Conservation (phyloP, 2,888 invertebrate genomes). For the Drosophila emarginata region DNA sequence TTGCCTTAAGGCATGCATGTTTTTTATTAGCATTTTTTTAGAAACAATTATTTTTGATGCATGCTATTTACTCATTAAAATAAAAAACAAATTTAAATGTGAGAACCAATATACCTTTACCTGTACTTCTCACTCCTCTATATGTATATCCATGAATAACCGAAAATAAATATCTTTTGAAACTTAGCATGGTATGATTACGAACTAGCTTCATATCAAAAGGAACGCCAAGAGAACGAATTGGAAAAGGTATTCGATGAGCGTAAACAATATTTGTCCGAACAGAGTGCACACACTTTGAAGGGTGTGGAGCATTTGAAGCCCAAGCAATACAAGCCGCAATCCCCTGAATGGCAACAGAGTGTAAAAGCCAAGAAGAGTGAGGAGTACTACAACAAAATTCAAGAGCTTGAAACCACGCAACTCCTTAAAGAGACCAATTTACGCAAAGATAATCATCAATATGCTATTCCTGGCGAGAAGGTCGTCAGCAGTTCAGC, state of each 20-base stretch:
- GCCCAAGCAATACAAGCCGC: conserved; percentile 87
- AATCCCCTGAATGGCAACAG: conserved; percentile 93
- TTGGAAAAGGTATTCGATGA: conserved; percentile 94
- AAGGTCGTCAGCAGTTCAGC: conserved; percentile 90
- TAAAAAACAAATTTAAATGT: background rate
- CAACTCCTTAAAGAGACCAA: conserved; percentile 92
- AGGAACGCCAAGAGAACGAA: conserved; percentile 90
- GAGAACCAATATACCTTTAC: background rate
- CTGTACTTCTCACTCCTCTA: conserved; percentile 12
- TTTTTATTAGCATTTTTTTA: conserved; percentile 1
- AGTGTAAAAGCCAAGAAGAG: conserved; percentile 90
- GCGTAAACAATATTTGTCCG: conserved; percentile 87
- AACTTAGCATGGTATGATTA: conserved; percentile 94
- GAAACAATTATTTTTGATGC: conserved; percentile 20
- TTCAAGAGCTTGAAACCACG: conserved; percentile 92
- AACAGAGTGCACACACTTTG: conserved; percentile 86
- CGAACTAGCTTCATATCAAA: conserved; percentile 92
- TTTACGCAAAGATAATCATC: conserved; percentile 89
- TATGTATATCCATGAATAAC: conserved; percentile 27
- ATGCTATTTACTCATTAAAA: conserved; percentile 17
- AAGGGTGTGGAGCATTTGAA: conserved; percentile 85
- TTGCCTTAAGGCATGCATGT: conserved; percentile 15
- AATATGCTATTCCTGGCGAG: conserved; percentile 93
- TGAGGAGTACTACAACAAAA: conserved; percentile 91
- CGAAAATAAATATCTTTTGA: background rate